Base-by-base conservation (phyloP, 2,113 vertebrate species). In the Gila orcuttii region DNA sequence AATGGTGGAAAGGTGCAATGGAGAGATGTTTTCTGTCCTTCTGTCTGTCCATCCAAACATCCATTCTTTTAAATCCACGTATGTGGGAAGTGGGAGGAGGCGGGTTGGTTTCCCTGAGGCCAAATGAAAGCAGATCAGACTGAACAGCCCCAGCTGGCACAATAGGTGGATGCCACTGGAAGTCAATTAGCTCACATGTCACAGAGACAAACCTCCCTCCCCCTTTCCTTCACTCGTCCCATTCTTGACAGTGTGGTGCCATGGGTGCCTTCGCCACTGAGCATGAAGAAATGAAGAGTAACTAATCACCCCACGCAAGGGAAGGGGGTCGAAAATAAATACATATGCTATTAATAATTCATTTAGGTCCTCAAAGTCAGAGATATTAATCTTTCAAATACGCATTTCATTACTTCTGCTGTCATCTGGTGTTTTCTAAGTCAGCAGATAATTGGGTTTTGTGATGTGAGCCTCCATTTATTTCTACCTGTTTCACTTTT, bases 151-250 rank as follows among this genome's bases (percentile, higher is more conserved):
- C 73, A 79, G 87, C 78, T 90, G 73, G 79, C 86, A 84, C 71
- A 90, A 82, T 80, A 73, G 84, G 85, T 91, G 90, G 90, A 93
- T 91, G 91, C 89, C 90, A 90, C 80, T 6, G 78, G 85, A 92
- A 88, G 83, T 83, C 90, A 92, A 92, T 94, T 92, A 93, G 91
- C 90, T 93, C 91, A 90, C 88, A 89, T 91, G 87, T 91, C 91
- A 90, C 75, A 90, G 4, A 19, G 57, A 80, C 42, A n/a, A 69
- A n/a, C 60, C 59, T 52, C 68, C 77, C 60, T 33, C 19, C 28
- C 83, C 64, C 47, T 59, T 60, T 31, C 50, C 25, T 12, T 62
- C 62, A 33, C 64, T 66, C 28, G 62, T 59, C 39, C 33, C 6
- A 5, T 80, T 71, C 64, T 42, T 59, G 28, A 62, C 69, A 85